phyloP scores from a whole-genome alignment of 2,888 invertebrate genomes.

The Sarcophaga carnaria region DNA sequence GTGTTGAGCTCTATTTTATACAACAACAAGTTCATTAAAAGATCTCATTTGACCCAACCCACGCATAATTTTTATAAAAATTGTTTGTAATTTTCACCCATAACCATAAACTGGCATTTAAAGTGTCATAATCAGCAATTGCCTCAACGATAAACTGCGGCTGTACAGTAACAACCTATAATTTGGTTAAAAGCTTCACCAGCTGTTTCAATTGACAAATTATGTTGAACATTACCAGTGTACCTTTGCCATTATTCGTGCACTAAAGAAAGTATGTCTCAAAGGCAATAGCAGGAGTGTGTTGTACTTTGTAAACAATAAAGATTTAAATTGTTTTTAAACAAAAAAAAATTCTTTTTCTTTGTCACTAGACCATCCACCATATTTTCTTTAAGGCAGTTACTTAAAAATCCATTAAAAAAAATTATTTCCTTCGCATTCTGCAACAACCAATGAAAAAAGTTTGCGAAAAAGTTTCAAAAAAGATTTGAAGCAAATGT shows the following conservation, averaged over 20 bases:
- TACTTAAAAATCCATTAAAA: constrained; percentile 29
- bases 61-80: too few relatives aligned
- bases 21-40: too few relatives aligned
- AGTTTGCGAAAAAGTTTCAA: background rate
- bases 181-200: background rate
- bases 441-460: background rate
- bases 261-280: too few relatives aligned
- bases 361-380: background rate
- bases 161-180: background rate
- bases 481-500: constrained; percentile 4
- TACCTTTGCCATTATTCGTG: too few relatives aligned
- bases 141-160: background rate
- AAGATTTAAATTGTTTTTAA: background rate
- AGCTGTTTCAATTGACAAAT: constrained; percentile 11
- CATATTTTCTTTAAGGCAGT: background rate
- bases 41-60: too few relatives aligned
- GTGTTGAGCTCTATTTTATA: too few relatives aligned
- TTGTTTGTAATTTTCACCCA: too few relatives aligned
- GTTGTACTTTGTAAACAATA: too few relatives aligned
- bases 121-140: constrained; percentile 1
- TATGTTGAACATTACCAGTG: background rate
- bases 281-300: too few relatives aligned
- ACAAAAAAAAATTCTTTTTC: background rate
- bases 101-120: background rate
- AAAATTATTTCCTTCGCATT: background rate